Conservation (phyloP, 1,140 invertebrate genomes). For the Rhopalosiphum padi region DNA sequence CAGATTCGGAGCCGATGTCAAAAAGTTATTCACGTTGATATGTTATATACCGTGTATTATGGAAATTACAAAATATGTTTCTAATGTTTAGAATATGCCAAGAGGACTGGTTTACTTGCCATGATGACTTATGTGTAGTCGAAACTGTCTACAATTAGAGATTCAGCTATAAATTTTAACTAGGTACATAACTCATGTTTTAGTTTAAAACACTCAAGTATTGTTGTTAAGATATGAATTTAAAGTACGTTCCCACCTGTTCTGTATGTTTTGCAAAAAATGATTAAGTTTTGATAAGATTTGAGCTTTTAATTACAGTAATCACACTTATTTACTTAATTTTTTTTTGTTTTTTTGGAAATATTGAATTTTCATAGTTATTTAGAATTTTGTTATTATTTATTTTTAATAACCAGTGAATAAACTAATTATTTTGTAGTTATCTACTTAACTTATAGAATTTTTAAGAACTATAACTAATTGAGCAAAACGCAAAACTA, state of each 20-base stretch:
- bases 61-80: neutral
- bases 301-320: neutral
- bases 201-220: neutral
- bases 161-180: conserved; percentile 18
- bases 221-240: neutral
- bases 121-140: neutral
- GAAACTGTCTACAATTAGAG: neutral
- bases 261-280: no score
- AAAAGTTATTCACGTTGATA: conserved; percentile 8
- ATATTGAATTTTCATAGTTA: neutral
- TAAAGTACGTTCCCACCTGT: neutral
- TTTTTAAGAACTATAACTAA: no score
- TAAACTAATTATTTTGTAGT: neutral
- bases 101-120: neutral
- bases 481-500: no score
- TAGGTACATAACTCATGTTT: neutral
- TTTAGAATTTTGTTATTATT: neutral
- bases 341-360: neutral
- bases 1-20: neutral
- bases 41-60: neutral
- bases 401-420: neutral
- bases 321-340: neutral
- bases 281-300: no score
- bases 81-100: neutral
- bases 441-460: neutral